Percentiles rank a stretch among this genome's conserved stretches.
phyloP scores from a whole-genome alignment of 1,140 invertebrate species.

The Scylla paramamosain region DNA sequence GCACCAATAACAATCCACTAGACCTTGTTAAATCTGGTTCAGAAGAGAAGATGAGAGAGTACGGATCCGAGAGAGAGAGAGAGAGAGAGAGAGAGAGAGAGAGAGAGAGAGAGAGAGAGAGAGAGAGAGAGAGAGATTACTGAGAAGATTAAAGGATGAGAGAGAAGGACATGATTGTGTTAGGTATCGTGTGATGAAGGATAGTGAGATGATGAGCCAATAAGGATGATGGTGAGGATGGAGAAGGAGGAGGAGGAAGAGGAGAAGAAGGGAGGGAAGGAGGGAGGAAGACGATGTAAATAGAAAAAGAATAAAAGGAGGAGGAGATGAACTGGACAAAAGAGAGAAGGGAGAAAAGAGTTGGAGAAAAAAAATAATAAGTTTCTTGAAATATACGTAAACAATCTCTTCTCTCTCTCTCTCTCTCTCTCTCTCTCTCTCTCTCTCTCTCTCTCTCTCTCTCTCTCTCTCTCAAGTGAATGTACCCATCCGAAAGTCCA shows the following conservation, averaged over 20 bases:
- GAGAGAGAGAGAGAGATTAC: too few relatives aligned
- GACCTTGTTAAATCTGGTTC: too few relatives aligned
- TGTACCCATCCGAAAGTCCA: too few relatives aligned
- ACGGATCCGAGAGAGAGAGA: too few relatives aligned
- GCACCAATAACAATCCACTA: too few relatives aligned
- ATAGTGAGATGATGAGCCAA: not conserved
- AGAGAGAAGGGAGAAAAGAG: too few relatives aligned
- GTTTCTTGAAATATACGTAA: not conserved
- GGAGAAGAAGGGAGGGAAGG: not conserved
- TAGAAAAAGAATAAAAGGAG: too few relatives aligned
- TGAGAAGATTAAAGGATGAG: not conserved
- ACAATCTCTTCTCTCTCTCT: not conserved
- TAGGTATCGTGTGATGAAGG: not conserved
- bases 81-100: not conserved
- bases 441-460: not conserved
- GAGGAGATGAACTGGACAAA: too few relatives aligned
- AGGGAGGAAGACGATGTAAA: not conserved
- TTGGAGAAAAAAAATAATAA: not conserved
- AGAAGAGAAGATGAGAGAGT: too few relatives aligned
- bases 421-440: not conserved
- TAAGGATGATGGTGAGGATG: not conserved
- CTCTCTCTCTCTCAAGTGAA: conserved; percentile 55
- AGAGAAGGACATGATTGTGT: not conserved
- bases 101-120: too few relatives aligned
- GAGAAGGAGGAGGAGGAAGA: not conserved